Base-by-base conservation (phyloP, 1,140 invertebrate species). In the Rhagoletis pomonella region DNA sequence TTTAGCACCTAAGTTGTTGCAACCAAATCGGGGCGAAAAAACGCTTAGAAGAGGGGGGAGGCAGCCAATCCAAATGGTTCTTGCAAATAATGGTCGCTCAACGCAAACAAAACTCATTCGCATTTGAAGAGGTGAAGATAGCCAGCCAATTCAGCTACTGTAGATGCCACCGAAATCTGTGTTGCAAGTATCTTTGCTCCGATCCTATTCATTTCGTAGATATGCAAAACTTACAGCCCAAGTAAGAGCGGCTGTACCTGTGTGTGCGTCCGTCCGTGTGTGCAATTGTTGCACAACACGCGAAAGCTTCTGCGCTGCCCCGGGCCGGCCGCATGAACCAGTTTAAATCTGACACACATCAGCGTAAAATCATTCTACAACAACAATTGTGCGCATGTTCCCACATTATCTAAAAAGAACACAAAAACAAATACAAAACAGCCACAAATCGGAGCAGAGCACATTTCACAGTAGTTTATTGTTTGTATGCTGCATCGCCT, bases 81-180 rank as follows among this genome's bases (percentile, higher is more conserved):
- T 29, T 17, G 60, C 12, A 62, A 14, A 14, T 7, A 62, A 14
- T 62, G n/a, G 4, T 62, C 17, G 60, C 7, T 62, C 7, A 62
- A 62, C 12, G 60, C 12, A 62, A 62, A 12, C 12, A 62, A 62
- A 17, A 62, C 60, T n/a, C 60, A 62, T 62, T 62, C 17, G n/a
- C n/a, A 67, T 67, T 67, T 29, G 19, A 67, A 29, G 39, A 19
- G 29, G 64, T 67, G 64, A 29, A 67, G 64, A 67, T 1, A 39
- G 10, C 4, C 64, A 39, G 10, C 4, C 64, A 29, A 62, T 29
- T 19, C 64, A 67, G 64, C 64, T 67, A 67, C 64, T 29, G 64
- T 29, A 29, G 64, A 4, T 67, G 64, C 64, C 19, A 67, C 64
- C 64, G 64, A 67, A 67, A 67, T 67, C 29, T 67, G 50, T 67